A percentile compares a stretch with the other conserved stretches of the same genome.
Conservation (phyloP, 2,888 invertebrate genomes). For the Pimpla rufipes region DNA sequence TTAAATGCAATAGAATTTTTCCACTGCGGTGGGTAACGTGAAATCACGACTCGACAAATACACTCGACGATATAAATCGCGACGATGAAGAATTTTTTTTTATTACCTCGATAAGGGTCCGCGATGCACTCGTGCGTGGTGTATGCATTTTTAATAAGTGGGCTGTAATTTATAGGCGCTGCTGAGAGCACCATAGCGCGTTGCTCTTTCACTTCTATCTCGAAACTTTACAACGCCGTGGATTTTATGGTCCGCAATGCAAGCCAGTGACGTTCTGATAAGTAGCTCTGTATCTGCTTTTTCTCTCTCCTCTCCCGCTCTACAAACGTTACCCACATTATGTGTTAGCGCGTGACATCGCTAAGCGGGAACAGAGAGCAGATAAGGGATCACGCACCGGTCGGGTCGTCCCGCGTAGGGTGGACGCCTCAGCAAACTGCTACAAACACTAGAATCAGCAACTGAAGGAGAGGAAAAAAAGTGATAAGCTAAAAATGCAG, state of each 20-base stretch:
- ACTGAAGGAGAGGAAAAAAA: background rate
- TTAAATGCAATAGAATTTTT: slow-evolving; percentile 9
- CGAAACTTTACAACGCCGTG: slow-evolving; percentile 82
- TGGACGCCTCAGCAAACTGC: background rate
- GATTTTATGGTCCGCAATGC: slow-evolving; percentile 81
- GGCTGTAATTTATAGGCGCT: slow-evolving; percentile 80
- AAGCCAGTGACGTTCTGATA: slow-evolving; percentile 83
- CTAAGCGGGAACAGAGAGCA: slow-evolving; percentile 22
- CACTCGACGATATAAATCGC: slow-evolving; percentile 60
- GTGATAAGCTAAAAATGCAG: slow-evolving; percentile 2
- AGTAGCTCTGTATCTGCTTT: slow-evolving; percentile 81
- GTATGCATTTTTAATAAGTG: slow-evolving; percentile 81
- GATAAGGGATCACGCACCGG: slow-evolving; percentile 48
- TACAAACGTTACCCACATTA: slow-evolving; percentile 82
- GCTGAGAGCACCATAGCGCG: slow-evolving; percentile 76
- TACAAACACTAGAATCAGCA: background rate
- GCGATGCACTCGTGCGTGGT: slow-evolving; percentile 71
- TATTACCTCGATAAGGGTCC: slow-evolving; percentile 65
- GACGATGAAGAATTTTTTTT: slow-evolving; percentile 50
- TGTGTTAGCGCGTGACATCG: slow-evolving; percentile 76
- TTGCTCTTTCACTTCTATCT: slow-evolving; percentile 72
- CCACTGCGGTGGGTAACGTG: background rate
- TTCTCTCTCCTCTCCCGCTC: slow-evolving; percentile 11
- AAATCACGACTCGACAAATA: slow-evolving; percentile 68
- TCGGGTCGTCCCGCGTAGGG: background rate